These are phyloP conservation scores for Caenorhabditis uteleia DNA, from an alignment of 2,888 invertebrate species.

Conservation along the genomic window DNA sequence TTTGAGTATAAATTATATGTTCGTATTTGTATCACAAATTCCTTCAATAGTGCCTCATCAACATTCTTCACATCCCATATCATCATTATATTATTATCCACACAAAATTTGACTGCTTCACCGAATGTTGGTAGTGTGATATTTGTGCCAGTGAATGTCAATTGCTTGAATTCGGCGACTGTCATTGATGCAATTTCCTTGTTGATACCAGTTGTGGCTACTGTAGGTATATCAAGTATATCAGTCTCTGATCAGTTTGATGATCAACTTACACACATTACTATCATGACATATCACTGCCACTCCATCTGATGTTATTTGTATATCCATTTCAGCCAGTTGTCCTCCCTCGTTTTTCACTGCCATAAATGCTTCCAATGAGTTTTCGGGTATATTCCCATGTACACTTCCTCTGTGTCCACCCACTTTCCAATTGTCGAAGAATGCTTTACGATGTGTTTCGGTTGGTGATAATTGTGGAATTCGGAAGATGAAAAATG, in stretches of 20 bases:
- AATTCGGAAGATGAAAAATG: constrained; percentile 31
- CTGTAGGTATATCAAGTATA: too few species aligned
- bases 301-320: constrained; percentile 28
- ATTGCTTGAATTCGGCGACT: constrained; percentile 20
- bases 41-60: constrained; percentile 20
- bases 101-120: constrained; percentile 28
- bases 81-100: constrained; percentile 25
- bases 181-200: constrained; percentile 33
- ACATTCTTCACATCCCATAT: constrained; percentile 39
- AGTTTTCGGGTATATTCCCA: constrained; percentile 29
- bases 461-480: constrained; percentile 20
- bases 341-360: constrained; percentile 35
- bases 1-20: constrained; percentile 28
- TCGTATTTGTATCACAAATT: constrained; percentile 25
- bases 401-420: constrained; percentile 38
- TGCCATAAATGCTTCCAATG: constrained; percentile 27
- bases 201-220: constrained; percentile 31
- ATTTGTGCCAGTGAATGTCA: constrained; percentile 22
- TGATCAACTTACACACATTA: constrained; percentile 25
- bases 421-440: constrained; percentile 24
- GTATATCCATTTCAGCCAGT: constrained; percentile 37
- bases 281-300: constrained; percentile 36
- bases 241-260: too few species aligned
- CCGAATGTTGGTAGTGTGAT: constrained; percentile 28
- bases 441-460: constrained; percentile 7